A percentile compares a stretch with the other conserved stretches of the same genome.
Evolutionary conservation across 2,888 invertebrate genomes (phyloP).

Genomic region (Mylabris sibirica): DNA sequence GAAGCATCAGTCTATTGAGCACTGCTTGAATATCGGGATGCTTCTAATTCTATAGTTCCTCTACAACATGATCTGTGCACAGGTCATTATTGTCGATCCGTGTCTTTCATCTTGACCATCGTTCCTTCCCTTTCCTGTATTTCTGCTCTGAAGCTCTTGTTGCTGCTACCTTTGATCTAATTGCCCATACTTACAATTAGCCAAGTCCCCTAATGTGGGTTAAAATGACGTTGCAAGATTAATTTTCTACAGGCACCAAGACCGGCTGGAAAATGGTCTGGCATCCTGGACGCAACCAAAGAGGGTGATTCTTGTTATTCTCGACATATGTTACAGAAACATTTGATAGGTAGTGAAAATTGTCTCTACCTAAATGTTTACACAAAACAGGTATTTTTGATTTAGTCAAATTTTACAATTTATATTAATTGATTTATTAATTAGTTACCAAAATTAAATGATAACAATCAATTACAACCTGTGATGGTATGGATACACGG

Average conservation of each 20-base stretch:
- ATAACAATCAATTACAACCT: conserved; percentile 43
- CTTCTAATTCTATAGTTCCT: too few species aligned
- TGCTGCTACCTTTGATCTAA: too few species aligned
- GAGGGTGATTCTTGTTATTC: conserved; percentile 26
- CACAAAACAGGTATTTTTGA: conserved; percentile 31
- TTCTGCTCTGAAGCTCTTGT: too few species aligned
- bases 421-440: background rate
- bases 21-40: too few species aligned
- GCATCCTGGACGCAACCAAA: conserved; percentile 34
- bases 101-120: too few species aligned
- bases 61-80: too few species aligned
- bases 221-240: background rate
- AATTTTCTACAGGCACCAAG: conserved; percentile 25
- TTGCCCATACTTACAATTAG: too few species aligned
- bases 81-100: too few species aligned
- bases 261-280: conserved; percentile 35
- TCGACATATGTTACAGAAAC: conserved; percentile 21
- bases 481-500: conserved; percentile 61
- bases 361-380: conserved; percentile 40
- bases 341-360: conserved; percentile 35
- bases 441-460: conserved; percentile 30
- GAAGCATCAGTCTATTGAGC: too few species aligned
- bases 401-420: background rate
- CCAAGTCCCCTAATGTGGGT: too few species aligned
- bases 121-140: too few species aligned